Evolutionary conservation across 2,888 invertebrate genomes (phyloP), one percentile per base, ranked within the genome.

Genomic region (Quadriops clusia): DNA sequence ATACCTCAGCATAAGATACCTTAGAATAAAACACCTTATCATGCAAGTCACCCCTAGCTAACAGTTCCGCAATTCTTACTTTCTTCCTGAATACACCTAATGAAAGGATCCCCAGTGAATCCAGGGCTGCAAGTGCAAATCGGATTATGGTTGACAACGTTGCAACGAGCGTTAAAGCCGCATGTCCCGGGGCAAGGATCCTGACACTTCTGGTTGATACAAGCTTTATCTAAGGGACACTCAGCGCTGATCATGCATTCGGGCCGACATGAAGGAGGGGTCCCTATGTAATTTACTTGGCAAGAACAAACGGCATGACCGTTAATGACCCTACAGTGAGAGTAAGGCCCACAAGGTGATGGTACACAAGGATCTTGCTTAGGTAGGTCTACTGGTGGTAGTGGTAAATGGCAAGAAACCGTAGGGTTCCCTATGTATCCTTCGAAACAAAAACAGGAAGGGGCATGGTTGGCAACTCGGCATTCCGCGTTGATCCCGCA

Each of bases 401-500:
- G 54, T 34, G 51, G 52, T 39, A 55, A 46, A 43, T 62, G 60
- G 44, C 64, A 65, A 28, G 63, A 58, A 34, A 52, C 46, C 33
- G 63, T 66, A 27, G 86, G 83, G 61, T 86, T 80, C 47, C 86
- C 86, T 41, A 76, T 80, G 44, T 73, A 82, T 17, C 82, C 83
- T 10, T 77, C 72, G 17, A 77, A 61, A 54, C 89, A 89, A 38
- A 74, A 68, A 54, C 89, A 89, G 24, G 78, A 73, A 12, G 87
- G 86, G 5, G 78, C 74, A 49, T 89, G 87, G 60, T 87, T 86
- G 23, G 76, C 68, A 14, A 86, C 84, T 36, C 70, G 70, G 49
- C 89, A 89, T 42, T 77, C 75, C 1, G 87, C 82, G 49, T 77
- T 79, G 13, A 77, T 61, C 5, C 87, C 87, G 56, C 89, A 89